Base-by-base conservation (phyloP, 2,888 invertebrate genomes). In the Thecocarcelia acutangulata region DNA sequence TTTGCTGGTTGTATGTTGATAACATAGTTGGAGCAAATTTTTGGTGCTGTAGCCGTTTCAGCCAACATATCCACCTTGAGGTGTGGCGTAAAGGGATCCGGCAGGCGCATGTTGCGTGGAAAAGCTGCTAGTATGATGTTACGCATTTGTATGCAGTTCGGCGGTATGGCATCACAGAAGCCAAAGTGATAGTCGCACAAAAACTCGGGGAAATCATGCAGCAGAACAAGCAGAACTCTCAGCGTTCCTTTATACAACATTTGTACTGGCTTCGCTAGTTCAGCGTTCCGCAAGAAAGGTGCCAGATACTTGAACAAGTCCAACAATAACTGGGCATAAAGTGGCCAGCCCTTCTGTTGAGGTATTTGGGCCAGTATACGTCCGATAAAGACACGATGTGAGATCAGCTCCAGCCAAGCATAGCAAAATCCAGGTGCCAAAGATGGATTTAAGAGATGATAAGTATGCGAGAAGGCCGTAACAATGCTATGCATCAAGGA, bases 141-240 rank as follows among this genome's bases (percentile, higher is more conserved):
- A 64, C 99, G 93, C 97, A 99, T 97, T 91, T 97, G 99, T 85
- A 99, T 98, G 91, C 99, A 99, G 91, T 99, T 99, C 3, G 99
- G 97, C 58, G 99, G 99, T 86, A 99, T 99, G 81, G 97, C 98
- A 91, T 99, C 99, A 91, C 99, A 99, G 92, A 99, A 98, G 54
- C 97, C 97, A 90, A 99, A 99, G 91, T 99, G 98, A 91, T 98
- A 99, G 90, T 99, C 99, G 91, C 99, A 99, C 64, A 99, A 93
- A 91, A 99, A 98, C 91, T 99, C 99, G 0, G 99, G 99, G 91
- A 99, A 99, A 90, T 99, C 99, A 89, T 99, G 99, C 12, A 99
- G 93, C 37, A 99, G 92, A 0, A 99, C 98, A 46, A 99, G 92
- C 64, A 99, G 92, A 9, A 99, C 97, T 83, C 98, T 94, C 56